Evolutionary conservation across 2,113 vertebrate species (phyloP).

Genomic region (Petrocephalus zakoni): DNA sequence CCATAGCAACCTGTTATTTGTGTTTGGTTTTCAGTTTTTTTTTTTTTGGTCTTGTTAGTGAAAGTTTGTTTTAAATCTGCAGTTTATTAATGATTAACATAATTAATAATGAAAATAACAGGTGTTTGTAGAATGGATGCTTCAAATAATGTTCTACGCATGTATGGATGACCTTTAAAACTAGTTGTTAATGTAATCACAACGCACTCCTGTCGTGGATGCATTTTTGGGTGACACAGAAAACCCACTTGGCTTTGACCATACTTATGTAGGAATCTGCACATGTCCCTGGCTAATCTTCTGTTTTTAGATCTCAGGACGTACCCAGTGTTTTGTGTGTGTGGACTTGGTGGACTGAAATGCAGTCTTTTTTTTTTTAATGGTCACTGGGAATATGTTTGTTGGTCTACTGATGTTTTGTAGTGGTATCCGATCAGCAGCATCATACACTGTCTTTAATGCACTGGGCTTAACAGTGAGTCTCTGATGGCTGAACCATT

Average conservation of each 20-base stretch:
- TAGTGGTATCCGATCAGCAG: neutral
- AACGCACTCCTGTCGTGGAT: neutral
- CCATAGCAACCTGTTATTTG: constrained; percentile 36
- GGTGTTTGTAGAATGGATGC: neutral
- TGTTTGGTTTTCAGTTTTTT: neutral
- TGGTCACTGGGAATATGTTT: neutral
- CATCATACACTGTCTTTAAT: neutral
- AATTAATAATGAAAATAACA: neutral
- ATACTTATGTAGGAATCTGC: neutral
- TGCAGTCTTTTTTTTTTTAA: neutral
- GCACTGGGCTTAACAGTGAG: neutral
- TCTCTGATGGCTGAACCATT: neutral
- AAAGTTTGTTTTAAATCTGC: neutral
- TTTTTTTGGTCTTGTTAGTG: neutral
- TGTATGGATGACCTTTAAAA: neutral
- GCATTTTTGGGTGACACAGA: neutral
- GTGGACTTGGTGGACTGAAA: neutral
- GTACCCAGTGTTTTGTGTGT: neutral
- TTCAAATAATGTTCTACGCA: neutral
- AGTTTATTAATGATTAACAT: neutral
- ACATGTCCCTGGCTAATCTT: neutral
- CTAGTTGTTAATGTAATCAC: neutral
- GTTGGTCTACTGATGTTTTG: neutral
- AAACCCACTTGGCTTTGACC: neutral
- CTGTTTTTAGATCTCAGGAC: neutral